Conservation (phyloP, 2,113 vertebrate genomes). For the Odobenus rosmarus region DNA sequence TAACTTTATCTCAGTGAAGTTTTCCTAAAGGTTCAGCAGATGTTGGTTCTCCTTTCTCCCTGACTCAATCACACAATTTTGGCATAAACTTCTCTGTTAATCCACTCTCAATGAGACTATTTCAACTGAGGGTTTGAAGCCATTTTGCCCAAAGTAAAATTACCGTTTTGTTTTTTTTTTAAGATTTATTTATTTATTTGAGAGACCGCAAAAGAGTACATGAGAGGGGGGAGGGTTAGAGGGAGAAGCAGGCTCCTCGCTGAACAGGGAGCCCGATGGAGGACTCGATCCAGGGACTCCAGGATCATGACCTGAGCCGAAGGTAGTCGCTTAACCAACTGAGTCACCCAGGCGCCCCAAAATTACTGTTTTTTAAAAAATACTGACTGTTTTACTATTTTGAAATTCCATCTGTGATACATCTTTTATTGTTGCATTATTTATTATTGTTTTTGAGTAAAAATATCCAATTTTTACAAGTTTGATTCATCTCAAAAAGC, state of each 20-base stretch:
- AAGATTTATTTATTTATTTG: too few relatives aligned
- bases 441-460: neutral
- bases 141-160: neutral
- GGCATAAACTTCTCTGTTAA: neutral
- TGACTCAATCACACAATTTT: accelerated
- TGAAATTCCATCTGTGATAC: neutral
- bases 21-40: neutral
- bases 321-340: too few relatives aligned
- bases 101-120: neutral
- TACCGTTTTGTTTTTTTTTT: neutral
- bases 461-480: neutral
- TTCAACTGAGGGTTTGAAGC: neutral
- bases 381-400: neutral
- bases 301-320: too few relatives aligned
- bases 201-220: too few relatives aligned
- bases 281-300: too few relatives aligned
- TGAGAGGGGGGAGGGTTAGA: too few relatives aligned
- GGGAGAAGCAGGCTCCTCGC: too few relatives aligned
- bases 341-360: neutral
- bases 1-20: neutral
- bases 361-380: neutral
- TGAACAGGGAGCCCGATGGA: too few relatives aligned
- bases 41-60: neutral
- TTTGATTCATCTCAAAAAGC: neutral
- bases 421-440: neutral